A percentile compares a stretch with the other conserved stretches of the same genome.
phyloP scores from a whole-genome alignment of 2,113 vertebrate species.

The Eubucco bourcierii region DNA sequence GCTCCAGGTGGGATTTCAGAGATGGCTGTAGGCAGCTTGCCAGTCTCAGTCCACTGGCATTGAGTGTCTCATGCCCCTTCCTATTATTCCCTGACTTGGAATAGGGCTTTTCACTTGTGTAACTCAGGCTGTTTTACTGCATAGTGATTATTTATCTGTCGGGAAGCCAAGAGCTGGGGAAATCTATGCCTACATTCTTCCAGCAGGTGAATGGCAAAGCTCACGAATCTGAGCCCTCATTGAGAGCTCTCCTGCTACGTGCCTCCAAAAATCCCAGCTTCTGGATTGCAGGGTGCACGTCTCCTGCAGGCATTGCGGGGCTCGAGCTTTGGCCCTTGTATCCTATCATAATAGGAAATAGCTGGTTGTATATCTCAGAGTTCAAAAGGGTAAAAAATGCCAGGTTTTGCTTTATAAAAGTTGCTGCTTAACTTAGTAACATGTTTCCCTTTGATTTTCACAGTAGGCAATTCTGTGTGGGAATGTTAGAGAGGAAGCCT shows the following conservation, averaged over 20 bases:
- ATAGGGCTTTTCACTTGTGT: conserved; percentile 19
- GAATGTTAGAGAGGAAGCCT: conserved; percentile 82
- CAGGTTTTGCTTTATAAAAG: conserved; percentile 74
- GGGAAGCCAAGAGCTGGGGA: neutral
- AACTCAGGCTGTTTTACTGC: neutral
- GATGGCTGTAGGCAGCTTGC: neutral
- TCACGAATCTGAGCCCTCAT: neutral
- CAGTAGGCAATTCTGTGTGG: conserved; percentile 81
- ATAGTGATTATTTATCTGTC: conserved; percentile 27
- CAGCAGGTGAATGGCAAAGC: conserved; percentile 43
- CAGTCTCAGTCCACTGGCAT: neutral
- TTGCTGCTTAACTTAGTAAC: conserved; percentile 80
- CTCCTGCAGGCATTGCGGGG: neutral
- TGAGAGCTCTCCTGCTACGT: neutral
- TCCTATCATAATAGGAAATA: conserved; percentile 75
- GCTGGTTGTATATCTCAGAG: conserved; percentile 72
- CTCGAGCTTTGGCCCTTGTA: neutral
- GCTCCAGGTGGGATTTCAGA: conserved; percentile 38
- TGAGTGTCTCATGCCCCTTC: neutral
- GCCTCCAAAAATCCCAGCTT: neutral
- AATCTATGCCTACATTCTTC: conserved; percentile 21
- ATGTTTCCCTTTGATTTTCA: conserved; percentile 82
- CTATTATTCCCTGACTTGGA: neutral
- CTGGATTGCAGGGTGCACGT: neutral
- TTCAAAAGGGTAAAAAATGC: conserved; percentile 79